Base-by-base conservation (phyloP, 2,797 vertebrate genomes). In the Fistularia commersonii region DNA sequence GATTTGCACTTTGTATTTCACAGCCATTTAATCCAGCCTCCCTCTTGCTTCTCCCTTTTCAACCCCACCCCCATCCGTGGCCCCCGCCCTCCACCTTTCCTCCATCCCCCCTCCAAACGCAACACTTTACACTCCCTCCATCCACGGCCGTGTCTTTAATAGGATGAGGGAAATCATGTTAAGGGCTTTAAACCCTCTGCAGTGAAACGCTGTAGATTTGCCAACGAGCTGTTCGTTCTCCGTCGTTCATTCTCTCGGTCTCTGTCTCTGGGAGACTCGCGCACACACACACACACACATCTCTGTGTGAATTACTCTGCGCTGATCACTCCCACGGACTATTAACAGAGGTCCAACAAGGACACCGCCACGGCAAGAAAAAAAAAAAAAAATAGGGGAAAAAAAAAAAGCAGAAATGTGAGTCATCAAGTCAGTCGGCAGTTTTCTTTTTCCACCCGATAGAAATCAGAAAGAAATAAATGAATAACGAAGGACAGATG, bases 111-210 rank as follows among this genome's bases (percentile, higher is more conserved):
- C n/a, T n/a, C n/a, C n/a, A n/a, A n/a, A n/a, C n/a, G n/a, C n/a
- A n/a, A 74, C 72, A 76, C 74, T 83, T 81, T 77, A 80, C 78
- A 72, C 64, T 79, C 69, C 83, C 64, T 62, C 66, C 63, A 79
- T 74, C 76, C 80, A 80, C 68, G 76, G 82, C 78, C 72, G 72
- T 82, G 85, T 82, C 73, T 81, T 84, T 85, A 85, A 87, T 80
- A 80, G 85, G 86, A 90, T 89, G 81, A 88, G 80, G 66, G 54
- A 87, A 90, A 88, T 90, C 86, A 84, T 54, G 83, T 90, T 90
- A 88, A 83, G 80, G 86, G 88, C 84, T 89, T 90, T 85, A 80
- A 87, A 84, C 83, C 76, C 74, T 76, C 82, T 77, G 82, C 84
- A 83, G 81, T 77, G 80, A 81, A 83, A 73, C 48, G 63, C 66